phyloP scores from a whole-genome alignment of 1,140 invertebrate genomes.

The Fopius arisanus region DNA sequence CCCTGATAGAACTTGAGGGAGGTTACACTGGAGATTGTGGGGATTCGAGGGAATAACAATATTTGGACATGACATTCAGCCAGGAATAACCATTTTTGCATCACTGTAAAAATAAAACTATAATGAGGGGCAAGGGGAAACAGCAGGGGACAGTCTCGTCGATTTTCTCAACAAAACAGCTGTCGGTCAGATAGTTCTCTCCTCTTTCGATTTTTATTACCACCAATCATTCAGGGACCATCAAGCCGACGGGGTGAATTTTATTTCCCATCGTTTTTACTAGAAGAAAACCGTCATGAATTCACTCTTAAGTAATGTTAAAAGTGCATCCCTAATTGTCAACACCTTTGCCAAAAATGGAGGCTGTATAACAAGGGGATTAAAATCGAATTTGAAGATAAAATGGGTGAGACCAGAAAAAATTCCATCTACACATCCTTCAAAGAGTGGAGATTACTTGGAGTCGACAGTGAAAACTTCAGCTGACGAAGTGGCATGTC shows the following conservation, averaged over 20 bases:
- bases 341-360: slow-evolving; percentile 28
- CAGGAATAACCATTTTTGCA: neutral
- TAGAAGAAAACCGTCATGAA: slow-evolving; percentile 35
- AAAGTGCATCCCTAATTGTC: neutral
- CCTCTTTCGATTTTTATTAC: no score
- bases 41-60: neutral
- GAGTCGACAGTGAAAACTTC: slow-evolving; percentile 58
- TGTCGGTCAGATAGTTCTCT: no score
- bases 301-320: slow-evolving; percentile 33
- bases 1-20: neutral
- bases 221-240: no score
- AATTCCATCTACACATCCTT: slow-evolving; percentile 63
- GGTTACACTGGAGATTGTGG: neutral
- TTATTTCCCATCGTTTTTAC: no score
- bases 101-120: neutral
- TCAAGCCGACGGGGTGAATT: no score
- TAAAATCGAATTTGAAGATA: slow-evolving; percentile 70
- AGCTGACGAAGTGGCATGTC: slow-evolving; percentile 46
- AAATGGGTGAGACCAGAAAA: slow-evolving; percentile 71
- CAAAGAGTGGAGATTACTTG: slow-evolving; percentile 70
- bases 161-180: no score
- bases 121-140: neutral
- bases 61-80: neutral
- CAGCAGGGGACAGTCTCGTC: no score
- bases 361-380: slow-evolving; percentile 54